Percentiles rank a stretch among this genome's conserved stretches.
Conservation (phyloP, 2,113 vertebrate genomes). For the Grallaria varia region DNA sequence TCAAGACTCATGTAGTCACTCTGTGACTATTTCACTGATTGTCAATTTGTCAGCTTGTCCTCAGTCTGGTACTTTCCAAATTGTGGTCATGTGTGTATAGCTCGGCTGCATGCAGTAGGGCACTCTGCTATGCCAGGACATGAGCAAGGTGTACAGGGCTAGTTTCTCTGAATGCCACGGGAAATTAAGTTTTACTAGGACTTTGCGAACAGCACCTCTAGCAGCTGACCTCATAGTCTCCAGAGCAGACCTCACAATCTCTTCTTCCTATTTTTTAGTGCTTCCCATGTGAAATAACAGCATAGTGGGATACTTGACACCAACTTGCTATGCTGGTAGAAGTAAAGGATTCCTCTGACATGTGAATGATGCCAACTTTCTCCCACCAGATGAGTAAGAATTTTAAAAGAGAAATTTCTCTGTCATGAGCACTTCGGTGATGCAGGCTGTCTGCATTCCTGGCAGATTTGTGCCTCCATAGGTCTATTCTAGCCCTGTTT, state of each 20-base stretch:
- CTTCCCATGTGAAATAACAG: background rate
- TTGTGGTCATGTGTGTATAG: accelerated
- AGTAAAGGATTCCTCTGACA: background rate
- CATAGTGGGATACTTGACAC: background rate
- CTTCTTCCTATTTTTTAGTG: background rate
- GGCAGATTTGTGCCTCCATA: background rate
- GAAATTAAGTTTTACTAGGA: background rate
- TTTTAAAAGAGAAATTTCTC: background rate
- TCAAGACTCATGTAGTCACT: background rate
- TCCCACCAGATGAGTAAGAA: background rate
- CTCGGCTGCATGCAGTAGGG: background rate
- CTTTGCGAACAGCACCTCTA: background rate
- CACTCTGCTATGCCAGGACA: background rate
- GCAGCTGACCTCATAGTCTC: background rate
- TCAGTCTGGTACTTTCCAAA: background rate
- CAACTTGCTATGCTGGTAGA: background rate
- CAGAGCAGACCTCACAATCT: background rate
- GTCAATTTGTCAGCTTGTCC: background rate
- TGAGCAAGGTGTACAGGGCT: background rate
- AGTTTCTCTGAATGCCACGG: background rate
- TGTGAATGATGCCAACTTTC: background rate
- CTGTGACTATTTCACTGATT: background rate
- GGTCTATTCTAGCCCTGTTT: background rate
- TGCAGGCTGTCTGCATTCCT: constrained; percentile 13
- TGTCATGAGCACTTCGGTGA: background rate